Percentiles rank a stretch among this genome's conserved stretches.
phyloP scores from a whole-genome alignment of 92 coral and sea anemone species.

The Desmophyllum pertusum region DNA sequence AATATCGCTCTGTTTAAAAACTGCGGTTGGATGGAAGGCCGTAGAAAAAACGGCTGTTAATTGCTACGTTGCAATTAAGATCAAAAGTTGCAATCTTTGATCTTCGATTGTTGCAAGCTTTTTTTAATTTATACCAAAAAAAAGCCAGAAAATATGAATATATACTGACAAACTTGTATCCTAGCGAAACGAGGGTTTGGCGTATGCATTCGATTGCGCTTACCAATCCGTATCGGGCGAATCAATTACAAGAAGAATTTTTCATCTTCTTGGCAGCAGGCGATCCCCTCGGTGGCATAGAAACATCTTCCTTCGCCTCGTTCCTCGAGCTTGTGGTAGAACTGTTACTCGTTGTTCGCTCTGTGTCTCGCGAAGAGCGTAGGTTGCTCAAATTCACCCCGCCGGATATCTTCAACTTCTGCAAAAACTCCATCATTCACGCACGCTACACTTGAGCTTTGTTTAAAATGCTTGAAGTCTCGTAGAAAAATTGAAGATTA shows the following conservation, averaged over 20 bases:
- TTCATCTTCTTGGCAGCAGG: conserved; percentile 81
- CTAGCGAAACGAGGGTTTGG: background rate
- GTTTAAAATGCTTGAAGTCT: conserved; percentile 20
- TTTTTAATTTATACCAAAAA: background rate
- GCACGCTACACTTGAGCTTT: conserved; percentile 14
- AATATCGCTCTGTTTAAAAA: background rate
- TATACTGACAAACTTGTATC: background rate
- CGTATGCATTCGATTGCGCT: conserved; percentile 15
- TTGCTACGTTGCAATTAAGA: background rate
- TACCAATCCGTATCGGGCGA: conserved; percentile 96
- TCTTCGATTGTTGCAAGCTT: background rate
- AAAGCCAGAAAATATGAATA: background rate
- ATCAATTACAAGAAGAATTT: conserved; percentile 87
- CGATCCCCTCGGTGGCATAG: conserved; percentile 51
- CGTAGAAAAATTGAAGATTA: background rate
- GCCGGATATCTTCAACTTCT: conserved; percentile 62
- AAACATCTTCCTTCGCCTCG: conserved; percentile 65
- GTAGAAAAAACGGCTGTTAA: background rate
- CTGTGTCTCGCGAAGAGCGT: conserved; percentile 34
- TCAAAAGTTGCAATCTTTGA: conserved; percentile 28
- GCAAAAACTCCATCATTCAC: conserved; percentile 68
- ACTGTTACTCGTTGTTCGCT: background rate
- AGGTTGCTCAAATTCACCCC: conserved; percentile 42
- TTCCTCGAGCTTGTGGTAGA: background rate
- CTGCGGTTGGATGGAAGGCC: background rate